A percentile compares a stretch with the other conserved stretches of the same genome.
Evolutionary conservation across 1,140 invertebrate genomes (phyloP).

Genomic region (Scaptodrosophila lebanonensis): DNA sequence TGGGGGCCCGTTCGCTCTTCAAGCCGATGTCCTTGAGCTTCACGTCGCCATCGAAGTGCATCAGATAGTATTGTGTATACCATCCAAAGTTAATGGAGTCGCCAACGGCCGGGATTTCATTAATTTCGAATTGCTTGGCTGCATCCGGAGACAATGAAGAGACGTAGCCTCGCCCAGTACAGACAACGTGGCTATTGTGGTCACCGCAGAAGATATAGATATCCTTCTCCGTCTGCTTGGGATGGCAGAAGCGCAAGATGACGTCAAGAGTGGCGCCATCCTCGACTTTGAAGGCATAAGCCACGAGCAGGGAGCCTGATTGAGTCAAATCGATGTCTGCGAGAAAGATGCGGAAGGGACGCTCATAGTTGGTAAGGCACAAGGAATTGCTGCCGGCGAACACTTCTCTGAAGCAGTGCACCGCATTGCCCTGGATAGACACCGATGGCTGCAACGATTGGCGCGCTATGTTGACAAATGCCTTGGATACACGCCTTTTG

Average conservation of each 20-base stretch:
- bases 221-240: slow-evolving; percentile 1
- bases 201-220: slow-evolving; percentile 30
- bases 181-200: slow-evolving; percentile 13
- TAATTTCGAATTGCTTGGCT: slow-evolving; percentile 2
- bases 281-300: slow-evolving; percentile 14
- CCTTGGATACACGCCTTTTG: not conserved
- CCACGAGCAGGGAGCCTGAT: slow-evolving; percentile 13
- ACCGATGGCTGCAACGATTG: slow-evolving; percentile 78
- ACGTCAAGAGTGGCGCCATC: slow-evolving; percentile 22
- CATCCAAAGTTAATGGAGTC: slow-evolving; percentile 10
- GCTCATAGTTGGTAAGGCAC: slow-evolving; percentile 18
- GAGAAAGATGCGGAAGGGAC: slow-evolving; percentile 23
- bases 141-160: slow-evolving; percentile 18
- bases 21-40: slow-evolving; percentile 32
- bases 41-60: slow-evolving; percentile 19
- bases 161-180: slow-evolving; percentile 18
- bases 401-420: slow-evolving; percentile 51
- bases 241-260: not conserved
- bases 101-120: slow-evolving; percentile 13
- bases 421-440: slow-evolving; percentile 27
- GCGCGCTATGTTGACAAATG: slow-evolving; percentile 77
- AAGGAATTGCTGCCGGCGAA: slow-evolving; percentile 63
- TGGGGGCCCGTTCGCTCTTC: slow-evolving; percentile 7
- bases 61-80: slow-evolving; percentile 30
- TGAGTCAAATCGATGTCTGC: slow-evolving; percentile 13